Evolutionary conservation across 1,140 invertebrate genomes (phyloP), one percentile per base, ranked within the genome.

Genomic region (Cephus cinctus): DNA sequence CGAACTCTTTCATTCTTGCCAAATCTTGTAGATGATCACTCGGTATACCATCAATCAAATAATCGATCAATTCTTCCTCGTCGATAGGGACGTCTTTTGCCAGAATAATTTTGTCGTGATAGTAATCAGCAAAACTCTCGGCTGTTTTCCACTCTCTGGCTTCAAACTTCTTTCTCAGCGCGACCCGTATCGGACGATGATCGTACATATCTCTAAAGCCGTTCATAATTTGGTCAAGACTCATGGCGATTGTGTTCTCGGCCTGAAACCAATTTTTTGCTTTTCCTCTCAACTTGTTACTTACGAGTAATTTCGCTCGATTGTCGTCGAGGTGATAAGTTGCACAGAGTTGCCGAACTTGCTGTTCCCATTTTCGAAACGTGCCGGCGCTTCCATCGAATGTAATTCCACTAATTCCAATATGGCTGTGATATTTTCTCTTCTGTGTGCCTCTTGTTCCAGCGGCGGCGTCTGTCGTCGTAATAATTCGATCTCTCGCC

Each of bases 11-110:
- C 39, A 50, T 50, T 19, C 32, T 43, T 36, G 47, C 47, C 25
- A 43, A 36, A 30, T 50, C 41, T 14, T 50, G 41, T 23, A 50
- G 31, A 38, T 50, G 19, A 1, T 43, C 40, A 20, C 22, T 43
- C 1, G 47, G 40, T 43, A 50, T 50, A 19, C 50, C 50, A 15
- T 52, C 44, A 22, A 52, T 52, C 4, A 52, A 25, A 30, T 52
- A 52, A 43, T 51, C 49, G 20, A 46, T 36, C 12, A 51, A 41
- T 42, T 52, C 50, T 42, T 43, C 39, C 1, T 47, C 50, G 11
- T 30, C 38, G 21, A 52, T 47, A 2, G 39, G 50, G 14, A 52
- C 43, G 4, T 52, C 43, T 43, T 41, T 51, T 2, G 43, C 43
- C 0, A 52, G 21, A 47, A 52, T 52, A 3, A 52, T 36, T 43